Base-by-base conservation (phyloP, 92 coral and sea anemone genomes). In the Ricordea florida region DNA sequence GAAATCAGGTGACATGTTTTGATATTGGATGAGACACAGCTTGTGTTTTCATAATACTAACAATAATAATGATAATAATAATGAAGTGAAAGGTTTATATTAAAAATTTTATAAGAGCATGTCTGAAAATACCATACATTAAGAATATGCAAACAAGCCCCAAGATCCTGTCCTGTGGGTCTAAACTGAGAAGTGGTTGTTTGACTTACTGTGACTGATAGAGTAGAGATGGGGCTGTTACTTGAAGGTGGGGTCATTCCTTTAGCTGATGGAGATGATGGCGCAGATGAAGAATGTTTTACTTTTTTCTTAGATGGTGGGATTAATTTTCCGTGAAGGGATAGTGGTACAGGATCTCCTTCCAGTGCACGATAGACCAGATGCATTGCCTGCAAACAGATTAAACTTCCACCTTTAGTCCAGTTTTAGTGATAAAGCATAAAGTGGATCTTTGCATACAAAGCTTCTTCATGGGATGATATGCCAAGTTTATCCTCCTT, bases 321-420 rank as follows among this genome's bases (percentile, higher is more conserved):
- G 24, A 94, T 63, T 49, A 94, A 63, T 46, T 90, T 70, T 30
- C 87, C 81, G 20, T 96, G 98, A 33, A 94, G 82, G 6, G 81
- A 36, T 15, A 86, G 82, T 1, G 99, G 99, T 0, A 96, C 94
- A 23, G 91, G 83, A 28, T 96, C 99, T 18, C 99, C 99, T 46
- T 96, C 99, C 43, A 96, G 49, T 27, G 99, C 97, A 78, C 92
- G 77, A 61, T 96, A 96, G 38, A 96, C 99, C 24, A 96, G 79
- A 51, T 96, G 97, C 99, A 96, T 96, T 15, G 96, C 99, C 99
- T 96, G 36, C 10, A 9, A 67, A 64, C 29, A 28, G 26, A 31
- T 4, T 25, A 17, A n/a, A 17, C 47, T 42, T 3, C 17, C 29
- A 30, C 16, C 22, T 46, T 17, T 46, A 1, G 6, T 17, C 2